Conservation (phyloP, 2,113 vertebrate genomes). For the Atlantisia rogersi region DNA sequence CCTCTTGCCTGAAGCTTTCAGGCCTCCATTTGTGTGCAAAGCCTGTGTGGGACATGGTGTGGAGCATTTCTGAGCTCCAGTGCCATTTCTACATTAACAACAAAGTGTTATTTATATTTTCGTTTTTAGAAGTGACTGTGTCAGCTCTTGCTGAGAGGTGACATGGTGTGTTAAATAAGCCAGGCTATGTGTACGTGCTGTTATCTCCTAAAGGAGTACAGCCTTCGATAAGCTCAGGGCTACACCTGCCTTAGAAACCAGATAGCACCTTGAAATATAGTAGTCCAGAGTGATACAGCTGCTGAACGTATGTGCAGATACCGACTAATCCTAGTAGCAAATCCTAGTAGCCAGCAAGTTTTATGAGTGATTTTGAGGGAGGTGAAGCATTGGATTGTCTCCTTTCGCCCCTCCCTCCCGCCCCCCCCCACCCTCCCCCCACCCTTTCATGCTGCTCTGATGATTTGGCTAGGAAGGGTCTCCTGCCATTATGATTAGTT, state of each 20-base stretch:
- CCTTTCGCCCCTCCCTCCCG: neutral
- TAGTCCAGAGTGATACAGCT: constrained; percentile 61
- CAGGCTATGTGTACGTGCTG: constrained; percentile 71
- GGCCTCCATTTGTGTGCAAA: constrained; percentile 66
- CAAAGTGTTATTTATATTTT: constrained; percentile 81
- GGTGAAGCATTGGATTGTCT: constrained; percentile 6
- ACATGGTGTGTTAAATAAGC: constrained; percentile 68
- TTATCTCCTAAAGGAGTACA: constrained; percentile 70
- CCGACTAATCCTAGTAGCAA: constrained; percentile 27
- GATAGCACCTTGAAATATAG: constrained; percentile 79
- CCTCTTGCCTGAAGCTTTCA: constrained; percentile 64
- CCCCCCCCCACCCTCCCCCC: neutral
- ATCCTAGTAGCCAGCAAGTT: constrained; percentile 2
- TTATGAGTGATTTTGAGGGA: neutral
- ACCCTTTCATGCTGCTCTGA: constrained; percentile 19
- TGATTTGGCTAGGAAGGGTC: constrained; percentile 1
- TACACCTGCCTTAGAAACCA: constrained; percentile 82
- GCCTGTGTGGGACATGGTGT: constrained; percentile 60
- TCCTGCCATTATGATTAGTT: constrained; percentile 4
- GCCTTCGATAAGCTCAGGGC: constrained; percentile 80
- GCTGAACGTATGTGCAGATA: constrained; percentile 37
- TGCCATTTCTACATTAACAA: constrained; percentile 71
- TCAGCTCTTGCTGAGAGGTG: constrained; percentile 67
- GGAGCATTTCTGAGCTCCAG: constrained; percentile 72
- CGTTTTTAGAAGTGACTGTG: constrained; percentile 69